Evolutionary conservation across 2,113 vertebrate species (phyloP), one percentile per base, ranked within the genome.

Genomic region (Anguilla rostrata): DNA sequence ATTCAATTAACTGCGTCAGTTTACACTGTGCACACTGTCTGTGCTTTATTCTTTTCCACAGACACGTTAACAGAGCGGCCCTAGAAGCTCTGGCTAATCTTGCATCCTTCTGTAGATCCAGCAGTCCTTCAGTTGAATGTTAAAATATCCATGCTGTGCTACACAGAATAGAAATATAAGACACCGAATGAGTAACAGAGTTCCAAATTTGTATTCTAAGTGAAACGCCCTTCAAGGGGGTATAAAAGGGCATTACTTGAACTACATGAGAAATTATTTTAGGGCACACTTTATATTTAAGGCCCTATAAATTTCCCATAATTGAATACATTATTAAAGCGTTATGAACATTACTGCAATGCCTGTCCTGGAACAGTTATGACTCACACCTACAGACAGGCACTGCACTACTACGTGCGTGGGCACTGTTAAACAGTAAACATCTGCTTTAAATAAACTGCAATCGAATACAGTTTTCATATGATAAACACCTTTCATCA

Each of bases 1-100:
- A 78, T 79, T 87, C 83, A 87, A 87, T 87, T 83, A 87, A 82
- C 66, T 79, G 66, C 29, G 82, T 83, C 81, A 22, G 39, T 78
- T 79, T 57, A 49, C 82, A 87, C 83, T 39, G 86, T 83, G 63
- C 86, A 83, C 75, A 87, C 63, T 71, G 82, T 29, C 86, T 57
- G 41, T 16, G 66, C 63, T 78, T 78, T 83, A 78, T 83, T 83
- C 83, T 87, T 78, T 82, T 83, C 29, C 86, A 78, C 18, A 9
- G 81, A 86, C 60, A 60, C 34, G 66, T 66, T 87, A 87, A 79
- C 43, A 40, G 81, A 78, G 71, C 18, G 71, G 43, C 86, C 63
- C 66, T 3, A 82, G 79, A 83, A 82, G 60, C 41, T 29, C 85
- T 20, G n/a, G 81, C 60, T 20, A 57, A 34, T 39, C 53, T 57